Evolutionary conservation across 2,797 vertebrate genomes (phyloP), one percentile per base, ranked within the genome.

Genomic region (Mareca penelope): DNA sequence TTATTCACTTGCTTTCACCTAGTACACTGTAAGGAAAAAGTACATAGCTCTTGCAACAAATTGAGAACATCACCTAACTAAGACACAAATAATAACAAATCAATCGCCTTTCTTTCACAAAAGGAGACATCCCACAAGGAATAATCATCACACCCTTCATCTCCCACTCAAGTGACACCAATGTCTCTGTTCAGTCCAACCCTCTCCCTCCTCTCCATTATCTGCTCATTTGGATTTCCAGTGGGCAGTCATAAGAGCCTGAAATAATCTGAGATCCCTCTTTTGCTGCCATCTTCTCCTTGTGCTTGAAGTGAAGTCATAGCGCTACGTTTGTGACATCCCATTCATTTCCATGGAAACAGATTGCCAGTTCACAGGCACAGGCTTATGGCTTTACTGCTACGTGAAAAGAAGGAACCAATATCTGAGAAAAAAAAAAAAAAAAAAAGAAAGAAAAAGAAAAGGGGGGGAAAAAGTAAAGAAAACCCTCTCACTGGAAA

Each of bases 261-360:
- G 61, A 78, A 91, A 93, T 50, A 87, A 80, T 56, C 44, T 10
- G n/a, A 85, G 35, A 65, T 40, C 13, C 10, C 29, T 85, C 40
- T 44, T 93, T 70, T 80, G 33, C 63, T 89, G 63, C 48, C 65
- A 24, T 76, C 69, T 77, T 84, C 71, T 90, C 42, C n/a, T 88
- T 29, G 22, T 71, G 23, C 40, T 82, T 78, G 84, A 95, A 78
- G 88, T 94, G 87, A 95, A 95, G 90, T 93, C 89, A 81, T 69
- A 88, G 68, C 2, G 0, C 67, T 90, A 48, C 29, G 31, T 86
- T 89, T 89, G 88, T 95, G 95, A 91, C 88, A 95, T 93, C 80
- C 42, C 22, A 72, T 95, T 93, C 79, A 96, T 97, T 96, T 94
- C 95, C 96, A 94, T 95, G 90, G 94, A 96, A 96, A 95, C 92